A percentile compares a stretch with the other conserved stretches of the same genome.
phyloP scores from a whole-genome alignment of 1,140 invertebrate genomes.

The Scaptomyza montana region DNA sequence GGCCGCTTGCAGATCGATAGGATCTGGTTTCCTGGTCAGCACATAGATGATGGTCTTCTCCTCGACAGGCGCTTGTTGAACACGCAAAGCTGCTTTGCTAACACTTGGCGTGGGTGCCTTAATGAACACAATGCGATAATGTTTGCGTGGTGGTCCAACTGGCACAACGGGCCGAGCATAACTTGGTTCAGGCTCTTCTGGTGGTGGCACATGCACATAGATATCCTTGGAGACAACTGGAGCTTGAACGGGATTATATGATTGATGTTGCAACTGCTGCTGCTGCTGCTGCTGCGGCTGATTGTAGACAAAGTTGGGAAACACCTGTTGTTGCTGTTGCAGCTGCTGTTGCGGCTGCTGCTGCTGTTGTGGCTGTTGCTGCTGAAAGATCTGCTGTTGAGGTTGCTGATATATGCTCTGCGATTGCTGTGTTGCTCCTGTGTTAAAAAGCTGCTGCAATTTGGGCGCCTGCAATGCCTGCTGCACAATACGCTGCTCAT shows the following conservation, averaged over 20 bases:
- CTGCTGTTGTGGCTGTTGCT: conserved; percentile 40
- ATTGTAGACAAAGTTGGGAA: conserved; percentile 35
- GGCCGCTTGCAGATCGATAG: conserved; percentile 85
- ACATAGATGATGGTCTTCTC: conserved; percentile 94
- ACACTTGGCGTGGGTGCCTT: conserved; percentile 90
- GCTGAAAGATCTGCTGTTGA: conserved; percentile 43
- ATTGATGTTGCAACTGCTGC: conserved; percentile 18
- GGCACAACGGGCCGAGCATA: conserved; percentile 51
- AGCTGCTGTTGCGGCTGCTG: conserved; percentile 14
- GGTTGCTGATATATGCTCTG: conserved; percentile 6
- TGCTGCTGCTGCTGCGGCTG: conserved; percentile 2
- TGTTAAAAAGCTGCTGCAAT: conserved; percentile 48
- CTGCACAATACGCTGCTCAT: conserved; percentile 59
- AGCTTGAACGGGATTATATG: conserved; percentile 6
- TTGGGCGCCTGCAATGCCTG: conserved; percentile 59
- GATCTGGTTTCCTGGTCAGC: conserved; percentile 90
- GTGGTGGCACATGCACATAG: conserved; percentile 79
- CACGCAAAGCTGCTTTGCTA: conserved; percentile 86
- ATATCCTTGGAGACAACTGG: conserved; percentile 77
- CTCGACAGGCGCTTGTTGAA: conserved; percentile 87
- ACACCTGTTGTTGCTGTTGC: conserved; percentile 10
- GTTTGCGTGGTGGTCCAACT: conserved; percentile 87
- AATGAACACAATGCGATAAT: conserved; percentile 94
- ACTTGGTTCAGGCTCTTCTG: conserved; percentile 60
- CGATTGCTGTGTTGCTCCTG: not conserved